Evolutionary conservation across 2,113 vertebrate species (phyloP).

Genomic region (Bothrops jararaca): DNA sequence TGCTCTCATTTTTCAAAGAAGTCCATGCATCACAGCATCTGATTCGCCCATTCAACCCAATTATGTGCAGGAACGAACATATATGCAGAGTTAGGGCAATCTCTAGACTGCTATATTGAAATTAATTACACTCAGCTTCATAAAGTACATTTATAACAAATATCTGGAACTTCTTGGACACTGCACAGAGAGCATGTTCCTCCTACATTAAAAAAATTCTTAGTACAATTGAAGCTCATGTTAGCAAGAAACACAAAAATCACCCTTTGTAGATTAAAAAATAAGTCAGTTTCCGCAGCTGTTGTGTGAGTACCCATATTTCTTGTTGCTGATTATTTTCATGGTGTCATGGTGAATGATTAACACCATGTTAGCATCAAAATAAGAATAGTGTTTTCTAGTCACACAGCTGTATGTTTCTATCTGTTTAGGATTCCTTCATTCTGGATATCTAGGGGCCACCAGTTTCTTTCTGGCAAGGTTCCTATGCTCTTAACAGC

Average conservation of each 20-base stretch:
- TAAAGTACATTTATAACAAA: neutral
- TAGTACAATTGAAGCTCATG: neutral
- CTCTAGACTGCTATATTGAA: neutral
- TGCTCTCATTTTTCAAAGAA: neutral
- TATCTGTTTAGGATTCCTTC: constrained; percentile 28
- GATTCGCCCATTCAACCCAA: neutral
- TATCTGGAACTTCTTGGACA: neutral
- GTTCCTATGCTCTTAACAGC: neutral
- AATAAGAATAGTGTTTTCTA: constrained; percentile 51
- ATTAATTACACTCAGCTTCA: neutral
- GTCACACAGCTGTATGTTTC: constrained; percentile 31
- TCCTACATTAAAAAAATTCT: neutral
- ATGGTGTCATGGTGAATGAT: constrained; percentile 51
- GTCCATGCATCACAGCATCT: neutral
- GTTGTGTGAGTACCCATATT: constrained; percentile 3
- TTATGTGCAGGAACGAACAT: neutral
- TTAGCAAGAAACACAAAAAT: constrained; percentile 4
- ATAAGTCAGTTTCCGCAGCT: constrained; percentile 45
- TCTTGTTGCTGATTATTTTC: constrained; percentile 43
- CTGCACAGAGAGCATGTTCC: neutral
- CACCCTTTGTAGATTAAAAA: constrained; percentile 2
- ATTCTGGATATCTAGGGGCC: neutral
- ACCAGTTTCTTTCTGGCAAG: neutral
- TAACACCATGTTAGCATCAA: neutral
- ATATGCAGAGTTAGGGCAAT: neutral